phyloP scores from a whole-genome alignment of 2,888 invertebrate species.

The Euphydryas editha region DNA sequence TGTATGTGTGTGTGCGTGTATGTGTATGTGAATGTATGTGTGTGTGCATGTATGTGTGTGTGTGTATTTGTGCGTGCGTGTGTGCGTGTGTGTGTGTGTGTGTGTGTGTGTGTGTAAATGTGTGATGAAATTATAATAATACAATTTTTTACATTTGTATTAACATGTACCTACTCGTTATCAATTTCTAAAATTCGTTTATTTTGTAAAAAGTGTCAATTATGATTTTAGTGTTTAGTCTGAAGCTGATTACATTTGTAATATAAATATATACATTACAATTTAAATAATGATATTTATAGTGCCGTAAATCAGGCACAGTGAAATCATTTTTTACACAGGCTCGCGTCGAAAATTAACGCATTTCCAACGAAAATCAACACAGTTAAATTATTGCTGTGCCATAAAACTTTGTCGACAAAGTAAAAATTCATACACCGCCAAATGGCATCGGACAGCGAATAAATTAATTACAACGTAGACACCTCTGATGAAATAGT shows the following conservation, averaged over 20 bases:
- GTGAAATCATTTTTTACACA: conserved; percentile 20
- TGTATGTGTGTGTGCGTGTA: too few species aligned
- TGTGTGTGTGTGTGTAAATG: too few species aligned
- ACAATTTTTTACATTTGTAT: too few species aligned
- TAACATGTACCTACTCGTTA: too few species aligned
- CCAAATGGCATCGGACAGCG: conserved; percentile 43
- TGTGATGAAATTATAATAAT: too few species aligned
- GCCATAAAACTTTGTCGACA: conserved; percentile 38
- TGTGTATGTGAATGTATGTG: too few species aligned
- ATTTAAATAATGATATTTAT: conserved; percentile 28
- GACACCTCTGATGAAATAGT: conserved; percentile 43
- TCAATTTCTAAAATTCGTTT: too few species aligned
- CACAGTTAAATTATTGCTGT: conserved; percentile 20
- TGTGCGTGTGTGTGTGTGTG: too few species aligned
- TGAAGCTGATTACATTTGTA: not conserved
- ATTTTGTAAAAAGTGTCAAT: too few species aligned
- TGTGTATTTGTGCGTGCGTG: too few species aligned
- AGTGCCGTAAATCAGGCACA: conserved; percentile 23
- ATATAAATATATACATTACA: conserved; percentile 19
- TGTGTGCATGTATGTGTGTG: too few species aligned
- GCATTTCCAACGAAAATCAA: conserved; percentile 26
- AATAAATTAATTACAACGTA: conserved; percentile 51
- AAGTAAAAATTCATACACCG: conserved; percentile 45
- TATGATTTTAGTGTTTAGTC: too few species aligned
- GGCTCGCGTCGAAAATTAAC: conserved; percentile 17